Evolutionary conservation across 2,888 invertebrate species (phyloP), one percentile per base, ranked within the genome.

Genomic region (Apotomis capreana): DNA sequence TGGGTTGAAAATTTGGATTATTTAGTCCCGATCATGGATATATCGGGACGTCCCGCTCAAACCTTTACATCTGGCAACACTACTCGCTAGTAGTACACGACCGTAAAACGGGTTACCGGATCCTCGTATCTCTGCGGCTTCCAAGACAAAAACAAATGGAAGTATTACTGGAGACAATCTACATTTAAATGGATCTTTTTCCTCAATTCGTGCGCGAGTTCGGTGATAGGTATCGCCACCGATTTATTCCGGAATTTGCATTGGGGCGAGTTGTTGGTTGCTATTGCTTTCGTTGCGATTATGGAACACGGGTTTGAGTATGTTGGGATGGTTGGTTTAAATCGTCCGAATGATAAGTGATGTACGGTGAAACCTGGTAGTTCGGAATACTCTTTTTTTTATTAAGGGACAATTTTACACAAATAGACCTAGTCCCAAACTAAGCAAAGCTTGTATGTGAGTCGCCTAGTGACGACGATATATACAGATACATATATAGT

Each of bases 141-240:
- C 79, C 76, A 84, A 88, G 88, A 91, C 91, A 91, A 91, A 91
- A 92, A 92, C 92, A 92, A 92, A 92, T 92, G 91, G 90, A 90
- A 91, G 92, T 91, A 91, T 92, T 92, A 91, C 90, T 83, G 85
- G 81, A 87, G 88, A 91, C 91, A 92, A 92, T 92, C 91, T 92
- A 88, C 92, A 92, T 92, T 92, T 92, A 92, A 92, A 92, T 92
- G 87, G 91, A 91, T 91, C 90, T 90, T 91, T 90, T 91, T 89
- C 90, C 91, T 90, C 91, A 91, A 91, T 90, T 89, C 91, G 87
- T 89, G 88, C 84, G 85, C 84, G 87, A 88, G 89, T 88, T 90
- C 83, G 88, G 89, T 88, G 92, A 92, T 92, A 91, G 92, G 89
- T 92, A 92, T 92, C 90, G 83, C 84, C 84, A 82, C 83, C 87